phyloP scores from a whole-genome alignment of 2,113 vertebrate species.

The Geococcyx californianus region DNA sequence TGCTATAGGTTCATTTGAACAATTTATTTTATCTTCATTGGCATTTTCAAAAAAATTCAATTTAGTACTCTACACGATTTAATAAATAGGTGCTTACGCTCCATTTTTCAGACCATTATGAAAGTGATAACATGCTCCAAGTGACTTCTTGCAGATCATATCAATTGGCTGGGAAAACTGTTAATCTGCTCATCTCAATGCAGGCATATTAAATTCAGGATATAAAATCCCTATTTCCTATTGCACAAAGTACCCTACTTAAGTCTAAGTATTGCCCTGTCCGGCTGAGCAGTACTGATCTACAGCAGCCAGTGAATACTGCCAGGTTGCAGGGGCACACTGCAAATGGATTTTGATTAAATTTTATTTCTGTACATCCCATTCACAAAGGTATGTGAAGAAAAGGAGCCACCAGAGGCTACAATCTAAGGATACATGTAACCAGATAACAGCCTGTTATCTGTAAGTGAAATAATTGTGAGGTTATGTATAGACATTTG shows the following conservation, averaged over 20 bases:
- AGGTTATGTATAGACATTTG: background rate
- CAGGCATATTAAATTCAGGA: background rate
- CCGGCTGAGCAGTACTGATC: background rate
- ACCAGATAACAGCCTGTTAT: background rate
- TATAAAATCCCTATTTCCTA: background rate
- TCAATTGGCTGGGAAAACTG: background rate
- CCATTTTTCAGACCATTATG: background rate
- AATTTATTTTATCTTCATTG: background rate
- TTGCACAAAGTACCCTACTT: background rate
- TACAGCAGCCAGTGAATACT: background rate
- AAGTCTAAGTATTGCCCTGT: background rate
- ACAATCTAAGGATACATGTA: background rate
- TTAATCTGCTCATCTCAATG: background rate
- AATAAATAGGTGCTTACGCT: background rate
- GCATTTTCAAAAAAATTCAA: background rate
- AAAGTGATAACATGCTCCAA: background rate
- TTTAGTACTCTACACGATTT: background rate
- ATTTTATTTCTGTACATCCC: background rate
- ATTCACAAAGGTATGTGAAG: background rate
- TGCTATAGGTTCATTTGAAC: background rate
- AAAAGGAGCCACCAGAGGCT: background rate
- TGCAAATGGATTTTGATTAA: background rate
- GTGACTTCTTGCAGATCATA: background rate
- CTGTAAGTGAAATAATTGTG: background rate
- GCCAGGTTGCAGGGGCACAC: background rate